Percentiles rank a stretch among this genome's conserved stretches.
Conservation (phyloP, 2,797 vertebrate species). For the Lacerta bilineata region DNA sequence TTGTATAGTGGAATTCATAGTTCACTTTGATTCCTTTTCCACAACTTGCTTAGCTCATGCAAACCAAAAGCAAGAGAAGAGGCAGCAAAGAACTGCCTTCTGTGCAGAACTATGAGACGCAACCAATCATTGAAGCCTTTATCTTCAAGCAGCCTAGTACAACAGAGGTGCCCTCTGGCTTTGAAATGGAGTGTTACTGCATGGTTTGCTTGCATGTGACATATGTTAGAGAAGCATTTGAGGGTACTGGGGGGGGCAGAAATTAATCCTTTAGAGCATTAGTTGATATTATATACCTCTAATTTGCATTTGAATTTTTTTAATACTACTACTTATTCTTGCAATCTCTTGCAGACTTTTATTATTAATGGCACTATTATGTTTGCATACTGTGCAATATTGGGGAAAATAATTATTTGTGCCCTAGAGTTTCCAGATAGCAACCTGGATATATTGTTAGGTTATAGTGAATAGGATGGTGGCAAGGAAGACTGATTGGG, state of each 20-base stretch:
- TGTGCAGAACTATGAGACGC: constrained; percentile 20
- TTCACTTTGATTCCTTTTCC: constrained; percentile 28
- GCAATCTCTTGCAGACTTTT: background rate
- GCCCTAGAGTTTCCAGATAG: background rate
- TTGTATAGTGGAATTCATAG: background rate
- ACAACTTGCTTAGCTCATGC: constrained; percentile 24
- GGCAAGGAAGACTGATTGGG: background rate
- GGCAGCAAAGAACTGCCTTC: constrained; percentile 41
- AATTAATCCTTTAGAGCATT: background rate
- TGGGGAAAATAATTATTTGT: background rate
- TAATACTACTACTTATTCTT: background rate
- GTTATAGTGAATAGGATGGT: background rate
- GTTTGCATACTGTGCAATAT: background rate
- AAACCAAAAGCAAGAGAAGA: constrained; percentile 28
- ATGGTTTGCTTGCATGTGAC: constrained; percentile 37
- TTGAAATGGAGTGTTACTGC: constrained; percentile 33
- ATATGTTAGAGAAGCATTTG: background rate
- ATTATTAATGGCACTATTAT: background rate
- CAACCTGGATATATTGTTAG: background rate
- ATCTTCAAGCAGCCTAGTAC: constrained; percentile 11
- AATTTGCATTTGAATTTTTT: background rate
- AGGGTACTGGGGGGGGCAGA: background rate
- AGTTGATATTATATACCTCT: background rate
- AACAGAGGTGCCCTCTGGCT: constrained; percentile 36
- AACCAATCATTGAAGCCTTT: constrained; percentile 25